Conservation (phyloP, 1,140 invertebrate genomes). For the Drosophila takahashii region DNA sequence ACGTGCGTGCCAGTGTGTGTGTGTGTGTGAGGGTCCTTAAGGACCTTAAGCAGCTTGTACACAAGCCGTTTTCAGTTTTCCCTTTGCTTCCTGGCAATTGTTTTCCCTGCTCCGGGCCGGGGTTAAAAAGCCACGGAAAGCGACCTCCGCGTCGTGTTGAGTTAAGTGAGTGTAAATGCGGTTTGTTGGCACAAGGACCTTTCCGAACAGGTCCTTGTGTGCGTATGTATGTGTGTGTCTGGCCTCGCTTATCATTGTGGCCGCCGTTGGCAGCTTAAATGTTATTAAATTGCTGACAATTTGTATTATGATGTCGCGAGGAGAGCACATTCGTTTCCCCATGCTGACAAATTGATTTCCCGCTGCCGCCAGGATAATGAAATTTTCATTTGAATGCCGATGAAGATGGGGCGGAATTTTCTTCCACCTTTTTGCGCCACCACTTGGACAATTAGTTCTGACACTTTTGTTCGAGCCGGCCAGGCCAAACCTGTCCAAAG, state of each 20-base stretch:
- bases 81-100: constrained; percentile 57
- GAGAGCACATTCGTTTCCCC: constrained; percentile 16
- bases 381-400: constrained; percentile 53
- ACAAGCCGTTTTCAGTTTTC: constrained; percentile 49
- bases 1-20: constrained; percentile 20
- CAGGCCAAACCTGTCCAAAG: constrained; percentile 63
- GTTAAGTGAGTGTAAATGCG: constrained; percentile 81
- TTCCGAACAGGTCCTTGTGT: constrained; percentile 30
- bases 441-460: constrained; percentile 63
- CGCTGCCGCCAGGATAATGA: constrained; percentile 54
- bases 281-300: constrained; percentile 79
- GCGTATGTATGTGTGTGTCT: constrained; percentile 6
- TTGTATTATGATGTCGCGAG: constrained; percentile 56
- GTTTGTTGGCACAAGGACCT: constrained; percentile 54
- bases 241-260: constrained; percentile 46
- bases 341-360: constrained; percentile 70
- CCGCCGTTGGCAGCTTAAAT: constrained; percentile 70
- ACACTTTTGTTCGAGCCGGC: constrained; percentile 32
- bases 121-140: constrained; percentile 8
- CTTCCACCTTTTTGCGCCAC: constrained; percentile 14
- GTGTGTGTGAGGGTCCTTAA: constrained; percentile 43
- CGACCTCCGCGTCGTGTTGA: constrained; percentile 55
- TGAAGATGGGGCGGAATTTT: constrained; percentile 20
- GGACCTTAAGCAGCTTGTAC: constrained; percentile 73
- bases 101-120: constrained; percentile 50